Conservation (phyloP, 2,797 vertebrate species). For the Mycteria americana region DNA sequence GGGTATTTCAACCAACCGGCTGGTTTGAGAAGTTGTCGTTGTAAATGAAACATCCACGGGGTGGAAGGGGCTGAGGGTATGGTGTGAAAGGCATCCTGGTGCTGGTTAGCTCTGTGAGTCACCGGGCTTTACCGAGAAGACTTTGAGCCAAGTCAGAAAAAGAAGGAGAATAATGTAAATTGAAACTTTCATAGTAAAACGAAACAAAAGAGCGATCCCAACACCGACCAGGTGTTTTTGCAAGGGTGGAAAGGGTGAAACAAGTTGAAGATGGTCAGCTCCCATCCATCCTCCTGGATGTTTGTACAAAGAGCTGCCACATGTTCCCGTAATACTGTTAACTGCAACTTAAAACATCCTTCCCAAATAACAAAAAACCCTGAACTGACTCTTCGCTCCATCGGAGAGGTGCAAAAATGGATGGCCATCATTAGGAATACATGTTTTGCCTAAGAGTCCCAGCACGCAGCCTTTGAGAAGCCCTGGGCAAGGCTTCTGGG, state of each 20-base stretch:
- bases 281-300: not conserved
- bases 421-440: not conserved
- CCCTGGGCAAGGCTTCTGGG: not conserved
- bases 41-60: not conserved
- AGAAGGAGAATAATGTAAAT: not conserved
- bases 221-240: not conserved
- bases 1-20: not conserved
- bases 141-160: not conserved
- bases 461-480: not conserved
- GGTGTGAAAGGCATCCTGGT: not conserved
- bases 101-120: not conserved
- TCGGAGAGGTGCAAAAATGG: not conserved
- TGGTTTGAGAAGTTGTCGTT: not conserved
- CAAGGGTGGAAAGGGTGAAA: not conserved
- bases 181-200: not conserved
- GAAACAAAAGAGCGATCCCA: not conserved
- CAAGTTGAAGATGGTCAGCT: not conserved
- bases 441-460: not conserved
- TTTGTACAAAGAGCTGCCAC: not conserved
- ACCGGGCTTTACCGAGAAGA: not conserved
- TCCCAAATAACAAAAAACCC: not conserved
- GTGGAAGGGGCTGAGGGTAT: not conserved
- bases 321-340: not conserved
- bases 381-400: not conserved
- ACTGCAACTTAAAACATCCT: not conserved